Base-by-base conservation (phyloP, 2,888 invertebrate genomes). In the Apodemia mormo region DNA sequence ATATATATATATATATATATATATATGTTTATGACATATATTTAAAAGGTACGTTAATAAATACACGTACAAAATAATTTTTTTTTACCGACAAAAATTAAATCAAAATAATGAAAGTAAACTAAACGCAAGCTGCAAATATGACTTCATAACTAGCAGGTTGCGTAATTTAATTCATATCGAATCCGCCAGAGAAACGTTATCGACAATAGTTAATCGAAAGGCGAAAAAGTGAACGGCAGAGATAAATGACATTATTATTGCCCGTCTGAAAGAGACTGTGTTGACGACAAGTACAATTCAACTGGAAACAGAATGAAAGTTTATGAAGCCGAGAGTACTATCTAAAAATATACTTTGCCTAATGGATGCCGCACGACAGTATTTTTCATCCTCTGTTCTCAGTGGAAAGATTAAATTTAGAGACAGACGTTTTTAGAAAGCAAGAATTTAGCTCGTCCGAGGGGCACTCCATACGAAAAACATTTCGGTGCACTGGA, bases 351-450 rank as follows among this genome's bases (percentile, higher is more conserved):
- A 88, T 88, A 89, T 81, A 85, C 81, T 88, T 84, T 83, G 84
- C 82, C 85, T 88, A 90, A 90, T 89, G 86, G 87, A 88, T 83
- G 87, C 78, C 82, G 79, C 83, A 85, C 86, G 86, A 86, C 84
- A 84, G 81, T 82, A 86, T 88, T 88, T 87, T 87, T 88, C 85
- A 87, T 84, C 81, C 76, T 84, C 82, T 80, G 77, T 81, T 82
- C 82, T 86, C 81, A 74, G 81, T 81, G 82, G 84, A 82, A 82
- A 84, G 83, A 88, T 87, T 89, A 88, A 87, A 89, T 88, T 87
- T 90, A 89, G 86, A 85, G 80, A 79, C 81, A 80, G 83, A 82
- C 83, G 80, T 82, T 88, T 89, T 87, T 87, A 87, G 86, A 88
- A 82, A 84, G 80, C 82, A 82, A 76, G 73, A 82, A 83, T 85